A percentile compares a stretch with the other conserved stretches of the same genome.
phyloP scores from a whole-genome alignment of 2,888 invertebrate genomes.

The Drosophila anceps region DNA sequence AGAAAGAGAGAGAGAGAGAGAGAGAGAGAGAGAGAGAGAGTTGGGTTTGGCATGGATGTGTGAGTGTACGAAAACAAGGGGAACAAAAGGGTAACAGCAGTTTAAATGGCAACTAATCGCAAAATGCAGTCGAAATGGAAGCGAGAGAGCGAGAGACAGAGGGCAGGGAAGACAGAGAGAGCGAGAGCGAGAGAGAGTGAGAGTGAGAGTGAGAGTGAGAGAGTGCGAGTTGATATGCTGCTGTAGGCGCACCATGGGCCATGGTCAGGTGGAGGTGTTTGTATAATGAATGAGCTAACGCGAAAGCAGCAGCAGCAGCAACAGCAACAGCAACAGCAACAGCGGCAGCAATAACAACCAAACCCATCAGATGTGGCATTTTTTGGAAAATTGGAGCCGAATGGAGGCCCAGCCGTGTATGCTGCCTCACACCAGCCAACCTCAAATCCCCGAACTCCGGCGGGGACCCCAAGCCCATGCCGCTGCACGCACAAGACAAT shows the following conservation, averaged over 20 bases:
- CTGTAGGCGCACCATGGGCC: constrained; percentile 18
- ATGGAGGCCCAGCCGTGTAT: neutral
- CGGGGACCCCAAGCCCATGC: neutral
- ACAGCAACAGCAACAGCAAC: constrained; percentile 29
- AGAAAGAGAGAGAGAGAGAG: constrained; percentile 15
- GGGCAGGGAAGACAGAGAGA: neutral
- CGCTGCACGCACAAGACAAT: constrained; percentile 65
- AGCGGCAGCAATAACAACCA: constrained; percentile 38
- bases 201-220: neutral
- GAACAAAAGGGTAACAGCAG: constrained; percentile 63
- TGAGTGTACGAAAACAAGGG: neutral
- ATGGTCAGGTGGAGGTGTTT: constrained; percentile 70
- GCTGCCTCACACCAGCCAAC: neutral
- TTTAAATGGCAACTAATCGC: constrained; percentile 81
- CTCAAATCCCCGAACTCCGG: neutral
- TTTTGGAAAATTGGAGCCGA: constrained; percentile 37
- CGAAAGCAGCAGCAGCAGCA: constrained; percentile 10
- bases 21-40: neutral
- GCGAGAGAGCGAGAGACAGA: neutral
- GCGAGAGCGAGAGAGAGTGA: neutral
- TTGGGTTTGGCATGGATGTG: neutral
- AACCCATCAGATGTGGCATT: constrained; percentile 61
- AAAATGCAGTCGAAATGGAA: constrained; percentile 42
- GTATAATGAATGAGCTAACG: constrained; percentile 74
- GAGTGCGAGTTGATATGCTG: neutral